Evolutionary conservation across 2,888 invertebrate genomes (phyloP), one percentile per base, ranked within the genome.

Genomic region (Drosophila fungiperda): DNA sequence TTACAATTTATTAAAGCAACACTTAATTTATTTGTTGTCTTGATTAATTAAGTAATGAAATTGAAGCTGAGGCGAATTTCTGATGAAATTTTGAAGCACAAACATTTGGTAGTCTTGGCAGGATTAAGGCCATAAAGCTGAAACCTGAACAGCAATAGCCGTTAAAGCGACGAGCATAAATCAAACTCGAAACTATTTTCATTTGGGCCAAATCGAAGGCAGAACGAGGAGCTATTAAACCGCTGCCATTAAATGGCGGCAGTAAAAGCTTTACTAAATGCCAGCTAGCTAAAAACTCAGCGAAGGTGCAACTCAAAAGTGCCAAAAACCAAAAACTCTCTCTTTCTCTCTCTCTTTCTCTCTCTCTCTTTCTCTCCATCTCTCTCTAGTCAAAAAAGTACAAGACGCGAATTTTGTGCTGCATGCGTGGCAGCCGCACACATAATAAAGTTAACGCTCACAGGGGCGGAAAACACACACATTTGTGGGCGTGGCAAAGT

Each of bases 391-490:
- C 17, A 38, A 54, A 83, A 83, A 76, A 72, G 80, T 77, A 83
- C 65, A 76, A 78, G 76, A 77, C 78, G 67, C 71, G 66, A 67
- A 73, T 58, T 67, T 71, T 49, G 64, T 57, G 68, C 58, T 63
- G 63, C 36, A 68, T 82, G 83, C 65, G 68, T 76, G 76, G 42
- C 68, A 85, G 73, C 82, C 82, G 62, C 82, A 80, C 74, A 77
- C 72, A 70, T 82, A 82, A 82, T 82, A 82, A 82, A 82, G 82
- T 82, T 86, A 83, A 74, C 81, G 87, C 80, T 68, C 65, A 66
- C 79, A 60, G 40, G 61, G 73, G 61, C 72, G 61, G 26, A 15
- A 59, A 68, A 60, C 57, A 60, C 57, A 48, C 45, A 53, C 35
- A 53, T 55, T 38, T 74, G 68, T 55, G 74, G 60, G 67, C 52